These are phyloP conservation scores for Tyrophagus putrescentiae DNA, from an alignment of 1,140 invertebrate species.

Conservation along the genomic window DNA sequence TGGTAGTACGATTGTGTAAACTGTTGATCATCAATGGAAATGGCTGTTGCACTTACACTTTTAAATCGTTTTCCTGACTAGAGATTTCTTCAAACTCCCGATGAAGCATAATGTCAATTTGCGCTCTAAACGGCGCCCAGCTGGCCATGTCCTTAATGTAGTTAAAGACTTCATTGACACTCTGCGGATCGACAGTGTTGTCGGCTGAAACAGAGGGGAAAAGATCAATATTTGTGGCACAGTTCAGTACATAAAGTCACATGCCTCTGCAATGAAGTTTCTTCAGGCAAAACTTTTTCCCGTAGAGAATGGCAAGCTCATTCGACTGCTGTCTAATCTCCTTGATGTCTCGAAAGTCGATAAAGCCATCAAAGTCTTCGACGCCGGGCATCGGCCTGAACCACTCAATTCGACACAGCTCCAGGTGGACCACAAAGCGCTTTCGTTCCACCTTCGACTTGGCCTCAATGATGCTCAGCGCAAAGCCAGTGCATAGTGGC, in stretches of 20 bases:
- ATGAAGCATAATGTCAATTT: slow-evolving; percentile 75
- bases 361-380: slow-evolving; percentile 25
- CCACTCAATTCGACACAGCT: slow-evolving; percentile 72
- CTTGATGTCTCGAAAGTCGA: slow-evolving; percentile 74
- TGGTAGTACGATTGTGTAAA: slow-evolving; percentile 33
- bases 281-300: slow-evolving; percentile 73
- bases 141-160: slow-evolving; percentile 65
- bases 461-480: slow-evolving; percentile 67
- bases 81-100: slow-evolving; percentile 78
- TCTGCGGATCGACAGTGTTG: slow-evolving; percentile 67
- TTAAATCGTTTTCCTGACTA: slow-evolving; percentile 55
- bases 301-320: slow-evolving; percentile 79
- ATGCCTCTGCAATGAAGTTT: slow-evolving; percentile 72
- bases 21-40: slow-evolving; percentile 33
- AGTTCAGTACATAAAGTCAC: slow-evolving; percentile 30
- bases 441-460: slow-evolving; percentile 66
- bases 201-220: slow-evolving; percentile 38
- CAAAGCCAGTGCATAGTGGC: slow-evolving; percentile 45
- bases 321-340: slow-evolving; percentile 73
- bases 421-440: slow-evolving; percentile 60
- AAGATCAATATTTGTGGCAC: neutral
- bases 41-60: slow-evolving; percentile 10
- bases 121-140: slow-evolving; percentile 60
- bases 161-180: slow-evolving; percentile 64
- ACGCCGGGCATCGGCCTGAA: slow-evolving; percentile 21